phyloP scores from a whole-genome alignment of 2,113 vertebrate species.

The Eidolon helvum region DNA sequence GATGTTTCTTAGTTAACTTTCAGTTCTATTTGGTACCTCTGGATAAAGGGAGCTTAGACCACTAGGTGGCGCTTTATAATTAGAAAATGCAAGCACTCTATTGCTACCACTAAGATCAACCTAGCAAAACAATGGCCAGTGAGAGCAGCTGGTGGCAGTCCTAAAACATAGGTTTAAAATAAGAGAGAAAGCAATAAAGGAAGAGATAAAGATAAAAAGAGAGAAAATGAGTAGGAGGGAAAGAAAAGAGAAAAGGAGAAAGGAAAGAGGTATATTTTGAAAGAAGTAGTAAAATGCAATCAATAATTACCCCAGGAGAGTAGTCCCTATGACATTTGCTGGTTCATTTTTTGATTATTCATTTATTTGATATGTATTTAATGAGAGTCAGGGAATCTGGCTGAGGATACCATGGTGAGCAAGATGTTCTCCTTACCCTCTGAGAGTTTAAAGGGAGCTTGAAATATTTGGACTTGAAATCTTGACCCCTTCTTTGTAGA shows the following conservation, averaged over 20 bases:
- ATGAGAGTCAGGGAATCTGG: background rate
- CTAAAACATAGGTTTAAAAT: constrained; percentile 3
- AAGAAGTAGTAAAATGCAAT: background rate
- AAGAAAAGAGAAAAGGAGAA: background rate
- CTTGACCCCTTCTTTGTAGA: background rate
- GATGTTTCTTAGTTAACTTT: background rate
- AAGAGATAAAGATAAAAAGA: background rate
- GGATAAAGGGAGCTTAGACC: constrained; percentile 12
- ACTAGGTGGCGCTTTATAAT: constrained; percentile 80
- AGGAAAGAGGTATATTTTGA: background rate
- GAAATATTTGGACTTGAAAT: constrained; percentile 46
- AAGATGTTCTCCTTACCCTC: background rate
- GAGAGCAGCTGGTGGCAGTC: background rate
- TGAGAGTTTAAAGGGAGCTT: background rate
- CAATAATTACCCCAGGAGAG: background rate
- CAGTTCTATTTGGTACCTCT: background rate
- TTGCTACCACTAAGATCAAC: background rate
- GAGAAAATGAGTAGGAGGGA: background rate
- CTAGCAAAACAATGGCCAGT: background rate
- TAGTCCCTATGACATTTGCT: background rate
- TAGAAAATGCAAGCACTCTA: background rate
- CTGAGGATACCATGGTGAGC: background rate
- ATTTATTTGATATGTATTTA: background rate
- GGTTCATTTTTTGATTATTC: background rate
- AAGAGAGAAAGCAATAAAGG: background rate